A percentile compares a stretch with the other conserved stretches of the same genome.
These are phyloP conservation scores for Chrysotoxum bicinctum DNA, from an alignment of 2,888 invertebrate genomes.

Conservation along the genomic window DNA sequence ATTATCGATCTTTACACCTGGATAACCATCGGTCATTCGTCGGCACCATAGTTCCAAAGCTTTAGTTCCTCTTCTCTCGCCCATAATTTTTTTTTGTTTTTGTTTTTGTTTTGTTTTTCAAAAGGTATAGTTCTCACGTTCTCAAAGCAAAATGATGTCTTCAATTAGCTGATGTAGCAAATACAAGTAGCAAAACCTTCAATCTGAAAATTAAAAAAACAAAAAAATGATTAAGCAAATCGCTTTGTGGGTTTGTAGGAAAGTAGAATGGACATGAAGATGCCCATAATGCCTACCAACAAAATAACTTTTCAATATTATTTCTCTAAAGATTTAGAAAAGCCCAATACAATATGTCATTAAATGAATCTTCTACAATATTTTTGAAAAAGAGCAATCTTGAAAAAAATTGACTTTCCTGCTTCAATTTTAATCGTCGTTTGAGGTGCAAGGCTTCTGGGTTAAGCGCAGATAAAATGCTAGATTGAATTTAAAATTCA, in stretches of 20 bases:
- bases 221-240: slow-evolving; percentile 48
- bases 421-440: background rate
- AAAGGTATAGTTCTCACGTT: slow-evolving; percentile 59
- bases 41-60: slow-evolving; percentile 96
- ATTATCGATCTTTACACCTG: slow-evolving; percentile 94
- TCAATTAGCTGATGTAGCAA: slow-evolving; percentile 8
- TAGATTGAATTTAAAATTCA: background rate
- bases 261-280: background rate
- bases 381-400: background rate
- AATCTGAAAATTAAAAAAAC: slow-evolving; percentile 55
- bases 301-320: no score
- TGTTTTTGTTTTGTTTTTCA: slow-evolving; percentile 20
- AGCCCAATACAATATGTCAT: no score
- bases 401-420: background rate
- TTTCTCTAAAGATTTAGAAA: no score
- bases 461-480: background rate
- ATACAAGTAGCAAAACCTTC: background rate
- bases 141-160: slow-evolving; percentile 21
- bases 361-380: slow-evolving; percentile 6
- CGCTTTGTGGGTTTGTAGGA: background rate
- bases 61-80: slow-evolving; percentile 93
- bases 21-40: slow-evolving; percentile 93
- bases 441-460: background rate
- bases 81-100: slow-evolving; percentile 83
- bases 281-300: no score